A percentile compares a stretch with the other conserved stretches of the same genome.
Evolutionary conservation across 2,888 invertebrate genomes (phyloP).

Genomic region (Ophonus ardosiacus): DNA sequence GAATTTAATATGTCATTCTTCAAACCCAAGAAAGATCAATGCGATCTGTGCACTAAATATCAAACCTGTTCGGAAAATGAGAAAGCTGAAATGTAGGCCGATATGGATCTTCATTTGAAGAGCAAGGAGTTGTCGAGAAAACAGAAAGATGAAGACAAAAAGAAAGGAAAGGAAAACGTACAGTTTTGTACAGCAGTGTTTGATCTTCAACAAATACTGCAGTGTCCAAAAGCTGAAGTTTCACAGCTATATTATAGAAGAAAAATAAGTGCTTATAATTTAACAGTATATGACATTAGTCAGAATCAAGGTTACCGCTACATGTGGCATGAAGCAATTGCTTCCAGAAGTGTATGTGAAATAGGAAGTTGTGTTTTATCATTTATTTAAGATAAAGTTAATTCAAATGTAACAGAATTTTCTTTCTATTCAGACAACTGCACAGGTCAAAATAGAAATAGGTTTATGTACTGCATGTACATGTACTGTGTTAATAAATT

Average conservation of each 20-base stretch:
- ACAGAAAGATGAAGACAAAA: conserved; percentile 7
- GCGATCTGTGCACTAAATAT: conserved; percentile 2
- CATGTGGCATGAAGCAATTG: conserved; percentile 71
- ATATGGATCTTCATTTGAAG: not conserved
- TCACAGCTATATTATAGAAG: conserved; percentile 70
- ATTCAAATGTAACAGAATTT: conserved; percentile 63
- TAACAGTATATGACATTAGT: conserved; percentile 69
- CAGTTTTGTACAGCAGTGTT: conserved; percentile 12
- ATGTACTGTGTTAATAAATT: conserved; percentile 50
- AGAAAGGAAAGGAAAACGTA: conserved; percentile 9
- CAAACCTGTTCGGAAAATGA: not conserved
- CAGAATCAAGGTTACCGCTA: conserved; percentile 67
- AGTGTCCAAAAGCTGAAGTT: conserved; percentile 70
- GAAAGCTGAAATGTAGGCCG: not conserved
- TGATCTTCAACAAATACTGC: conserved; percentile 63
- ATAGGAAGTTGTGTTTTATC: conserved; percentile 70
- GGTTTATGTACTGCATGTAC: conserved; percentile 61
- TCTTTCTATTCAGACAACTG: conserved; percentile 71
- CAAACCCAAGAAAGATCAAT: not conserved
- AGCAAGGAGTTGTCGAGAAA: not conserved
- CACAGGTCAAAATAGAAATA: conserved; percentile 65
- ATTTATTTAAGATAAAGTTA: conserved; percentile 42
- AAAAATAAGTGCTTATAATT: conserved; percentile 69
- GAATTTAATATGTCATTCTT: conserved; percentile 7
- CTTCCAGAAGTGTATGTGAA: conserved; percentile 70